Percentiles rank a stretch among this genome's conserved stretches.
Evolutionary conservation across 2,113 vertebrate genomes (phyloP).

Genomic region (Lates calcarifer): DNA sequence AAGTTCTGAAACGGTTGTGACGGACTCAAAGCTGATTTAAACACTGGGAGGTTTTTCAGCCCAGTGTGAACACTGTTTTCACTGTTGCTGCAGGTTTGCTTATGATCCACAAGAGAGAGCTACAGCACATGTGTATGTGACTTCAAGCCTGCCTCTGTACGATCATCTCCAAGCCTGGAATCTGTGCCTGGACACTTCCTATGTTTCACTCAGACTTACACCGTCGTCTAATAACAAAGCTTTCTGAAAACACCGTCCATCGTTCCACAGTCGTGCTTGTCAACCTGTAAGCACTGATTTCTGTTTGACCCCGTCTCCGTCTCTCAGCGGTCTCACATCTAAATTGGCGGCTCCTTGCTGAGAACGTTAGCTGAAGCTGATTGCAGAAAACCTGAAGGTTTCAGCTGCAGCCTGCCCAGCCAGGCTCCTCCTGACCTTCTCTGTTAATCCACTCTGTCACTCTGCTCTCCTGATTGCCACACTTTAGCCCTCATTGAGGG

Average conservation of each 20-base stretch:
- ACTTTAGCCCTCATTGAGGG: slow-evolving; percentile 81
- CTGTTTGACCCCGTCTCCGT: slow-evolving; percentile 13
- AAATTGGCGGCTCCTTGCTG: not conserved
- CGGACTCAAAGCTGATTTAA: too few species aligned
- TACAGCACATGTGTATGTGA: not conserved
- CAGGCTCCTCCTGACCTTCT: not conserved
- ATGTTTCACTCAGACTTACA: not conserved
- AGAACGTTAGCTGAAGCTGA: slow-evolving; percentile 21
- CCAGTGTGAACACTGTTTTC: not conserved
- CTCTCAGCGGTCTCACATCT: not conserved
- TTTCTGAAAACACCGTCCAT: not conserved
- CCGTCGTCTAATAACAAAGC: not conserved
- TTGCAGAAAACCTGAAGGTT: slow-evolving; percentile 23
- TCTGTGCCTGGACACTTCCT: not conserved
- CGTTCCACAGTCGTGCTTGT: not conserved
- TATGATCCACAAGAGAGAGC: not conserved
- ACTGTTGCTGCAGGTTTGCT: not conserved
- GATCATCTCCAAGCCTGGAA: not conserved
- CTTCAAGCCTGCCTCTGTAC: not conserved
- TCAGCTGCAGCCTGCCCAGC: slow-evolving; percentile 26
- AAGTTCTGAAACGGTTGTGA: too few species aligned
- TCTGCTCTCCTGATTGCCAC: slow-evolving; percentile 72
- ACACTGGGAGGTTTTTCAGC: not conserved
- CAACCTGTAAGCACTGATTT: not conserved
- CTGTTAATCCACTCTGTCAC: slow-evolving; percentile 52